These are phyloP conservation scores for Eremophila alpestris DNA, from an alignment of 2,797 vertebrate species.

Conservation along the genomic window DNA sequence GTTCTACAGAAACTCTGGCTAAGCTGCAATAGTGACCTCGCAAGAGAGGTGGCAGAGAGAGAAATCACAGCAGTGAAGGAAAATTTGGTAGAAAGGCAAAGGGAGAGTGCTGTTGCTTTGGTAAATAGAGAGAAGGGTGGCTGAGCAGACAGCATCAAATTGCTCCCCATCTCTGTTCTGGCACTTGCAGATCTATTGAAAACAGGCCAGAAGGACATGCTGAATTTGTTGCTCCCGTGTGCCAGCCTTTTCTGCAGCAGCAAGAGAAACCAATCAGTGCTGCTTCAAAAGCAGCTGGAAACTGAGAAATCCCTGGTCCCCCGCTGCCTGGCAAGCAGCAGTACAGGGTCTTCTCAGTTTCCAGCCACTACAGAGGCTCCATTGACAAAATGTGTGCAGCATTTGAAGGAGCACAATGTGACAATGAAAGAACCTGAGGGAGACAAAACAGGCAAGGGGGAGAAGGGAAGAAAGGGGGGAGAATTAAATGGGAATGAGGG, in stretches of 20 bases:
- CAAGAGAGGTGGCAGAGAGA: not conserved
- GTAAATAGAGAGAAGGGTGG: not conserved
- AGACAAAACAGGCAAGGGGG: slow-evolving; percentile 22
- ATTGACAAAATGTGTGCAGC: slow-evolving; percentile 45
- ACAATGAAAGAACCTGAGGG: slow-evolving; percentile 51
- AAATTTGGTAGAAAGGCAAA: not conserved
- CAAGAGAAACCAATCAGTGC: slow-evolving; percentile 54
- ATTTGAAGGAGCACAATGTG: slow-evolving; percentile 59
- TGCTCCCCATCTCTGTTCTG: slow-evolving; percentile 52
- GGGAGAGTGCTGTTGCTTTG: not conserved
- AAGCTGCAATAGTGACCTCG: not conserved
- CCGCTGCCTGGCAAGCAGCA: slow-evolving; percentile 56
- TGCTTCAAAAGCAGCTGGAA: slow-evolving; percentile 69
- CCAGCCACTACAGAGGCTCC: slow-evolving; percentile 63
- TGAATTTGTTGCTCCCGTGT: slow-evolving; percentile 62
- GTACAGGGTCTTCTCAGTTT: slow-evolving; percentile 57
- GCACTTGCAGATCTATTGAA: slow-evolving; percentile 54
- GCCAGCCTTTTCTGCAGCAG: slow-evolving; percentile 61
- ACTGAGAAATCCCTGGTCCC: slow-evolving; percentile 57
- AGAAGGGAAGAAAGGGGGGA: not conserved
- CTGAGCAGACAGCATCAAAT: slow-evolving; percentile 39
- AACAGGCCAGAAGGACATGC: slow-evolving; percentile 62
- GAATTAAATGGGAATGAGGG: not conserved
- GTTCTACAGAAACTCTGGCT: not conserved
- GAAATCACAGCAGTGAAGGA: not conserved